These are phyloP conservation scores for Masticophis lateralis DNA, from an alignment of 2,797 vertebrate genomes.

Conservation along the genomic window DNA sequence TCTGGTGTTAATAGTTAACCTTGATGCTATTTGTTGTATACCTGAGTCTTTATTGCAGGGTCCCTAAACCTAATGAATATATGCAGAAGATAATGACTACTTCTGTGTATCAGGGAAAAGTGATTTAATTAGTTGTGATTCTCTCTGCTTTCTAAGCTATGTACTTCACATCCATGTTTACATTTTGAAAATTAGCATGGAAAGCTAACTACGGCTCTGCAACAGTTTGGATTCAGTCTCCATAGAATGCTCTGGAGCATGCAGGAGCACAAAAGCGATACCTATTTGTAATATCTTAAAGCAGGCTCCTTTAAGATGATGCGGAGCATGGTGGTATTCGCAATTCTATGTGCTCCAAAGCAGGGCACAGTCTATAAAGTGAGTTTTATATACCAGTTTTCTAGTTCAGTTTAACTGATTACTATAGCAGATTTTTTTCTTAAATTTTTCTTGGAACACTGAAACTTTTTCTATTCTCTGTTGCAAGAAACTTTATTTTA, in stretches of 20 bases:
- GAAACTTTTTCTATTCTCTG: background rate
- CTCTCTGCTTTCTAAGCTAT: background rate
- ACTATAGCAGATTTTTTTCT: background rate
- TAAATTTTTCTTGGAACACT: background rate
- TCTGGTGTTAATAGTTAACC: constrained; percentile 43
- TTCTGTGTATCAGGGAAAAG: background rate
- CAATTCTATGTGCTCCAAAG: background rate
- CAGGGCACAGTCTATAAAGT: background rate
- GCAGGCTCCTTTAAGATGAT: background rate
- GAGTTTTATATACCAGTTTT: background rate
- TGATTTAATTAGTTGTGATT: background rate
- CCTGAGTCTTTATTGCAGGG: background rate
- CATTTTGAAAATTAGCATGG: background rate
- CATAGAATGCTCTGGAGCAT: background rate
- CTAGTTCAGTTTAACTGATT: background rate
- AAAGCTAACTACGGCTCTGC: background rate
- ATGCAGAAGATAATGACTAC: background rate
- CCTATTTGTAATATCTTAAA: background rate
- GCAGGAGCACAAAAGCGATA: background rate
- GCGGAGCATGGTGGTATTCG: background rate
- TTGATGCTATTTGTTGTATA: constrained; percentile 42
- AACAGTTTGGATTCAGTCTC: background rate
- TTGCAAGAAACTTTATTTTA: background rate
- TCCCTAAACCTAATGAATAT: background rate
- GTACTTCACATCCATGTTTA: background rate